Evolutionary conservation across 35 echinoderm and acorn worm genomes (phyloP), one percentile per base, ranked within the genome.

Genomic region (Anneissia japonica): DNA sequence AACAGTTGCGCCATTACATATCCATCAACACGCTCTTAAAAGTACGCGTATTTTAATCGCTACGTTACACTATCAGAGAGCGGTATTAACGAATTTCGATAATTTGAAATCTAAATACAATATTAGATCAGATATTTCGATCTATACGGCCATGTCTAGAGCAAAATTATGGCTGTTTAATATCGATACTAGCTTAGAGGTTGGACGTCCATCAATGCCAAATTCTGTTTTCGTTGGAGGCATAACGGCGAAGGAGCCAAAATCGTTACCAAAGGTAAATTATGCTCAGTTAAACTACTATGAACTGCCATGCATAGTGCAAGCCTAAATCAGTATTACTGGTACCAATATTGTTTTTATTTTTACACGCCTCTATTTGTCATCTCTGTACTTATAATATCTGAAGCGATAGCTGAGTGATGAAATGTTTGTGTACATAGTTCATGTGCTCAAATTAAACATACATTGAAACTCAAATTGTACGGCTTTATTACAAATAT

Each of bases 141-240:
- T 77, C 14, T 37, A 77, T 12, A 37, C 32, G 76, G 32, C 76
- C 0, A 34, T 77, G 32, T 34, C 32, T 37, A 77, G 36, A 26
- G 32, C 76, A 3, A 37, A 77, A 26, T 35, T 77, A 14, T 34
- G 32, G 32, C 36, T 77, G 3, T 77, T 77, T 26, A 37, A 34
- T 31, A 31, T 77, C n/a, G 76, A 77, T 34, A 32, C 13, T 34
- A 37, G 32, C 32, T 26, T 77, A 32, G 76, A 77, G 30, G 32
- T 77, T 12, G 4, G 19, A 77, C 32, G 76, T 35, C 76, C 76
- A 35, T 34, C 36, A 6, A 77, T 77, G 76, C 76, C 76, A 77
- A 77, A 77, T 37, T 35, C 76, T 17, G 76, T 77, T 9, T 77
- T 77, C n/a, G 32, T 77, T 77, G 76, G 76, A 32, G 76, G 76